These are phyloP conservation scores for Lasius fuliginosus DNA, from an alignment of 2,888 invertebrate species.

Conservation along the genomic window DNA sequence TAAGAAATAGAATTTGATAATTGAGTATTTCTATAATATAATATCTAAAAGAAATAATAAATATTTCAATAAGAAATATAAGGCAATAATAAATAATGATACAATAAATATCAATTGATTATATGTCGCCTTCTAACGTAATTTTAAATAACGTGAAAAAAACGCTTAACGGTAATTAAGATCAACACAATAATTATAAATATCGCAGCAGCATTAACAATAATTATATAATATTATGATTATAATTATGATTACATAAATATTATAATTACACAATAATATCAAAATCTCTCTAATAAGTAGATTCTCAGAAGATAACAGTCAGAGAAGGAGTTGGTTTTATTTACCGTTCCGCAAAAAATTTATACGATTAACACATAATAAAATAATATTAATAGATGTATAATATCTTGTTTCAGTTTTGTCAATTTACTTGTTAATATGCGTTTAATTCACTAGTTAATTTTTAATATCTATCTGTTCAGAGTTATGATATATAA, in stretches of 20 bases:
- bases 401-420: slow-evolving; percentile 21
- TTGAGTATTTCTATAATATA: background rate
- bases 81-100: background rate
- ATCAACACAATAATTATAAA: slow-evolving; percentile 37
- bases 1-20: background rate
- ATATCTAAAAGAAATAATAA: slow-evolving; percentile 5
- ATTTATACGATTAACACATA: slow-evolving; percentile 38
- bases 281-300: background rate
- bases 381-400: slow-evolving; percentile 37
- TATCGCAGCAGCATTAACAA: slow-evolving; percentile 1
- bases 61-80: slow-evolving; percentile 13
- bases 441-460: slow-evolving; percentile 46
- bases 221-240: background rate
- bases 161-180: slow-evolving; percentile 41
- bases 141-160: slow-evolving; percentile 34
- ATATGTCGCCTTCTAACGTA: slow-evolving; percentile 7
- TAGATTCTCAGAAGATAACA: background rate
- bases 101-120: background rate
- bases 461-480: slow-evolving; percentile 52
- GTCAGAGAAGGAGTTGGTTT: slow-evolving; percentile 5
- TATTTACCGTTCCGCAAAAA: slow-evolving; percentile 14
- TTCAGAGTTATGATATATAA: slow-evolving; percentile 42
- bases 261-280: background rate
- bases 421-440: slow-evolving; percentile 43
- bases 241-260: background rate